These are phyloP conservation scores for Neodontobutis hainanensis DNA, from an alignment of 2,113 vertebrate species.

Conservation along the genomic window DNA sequence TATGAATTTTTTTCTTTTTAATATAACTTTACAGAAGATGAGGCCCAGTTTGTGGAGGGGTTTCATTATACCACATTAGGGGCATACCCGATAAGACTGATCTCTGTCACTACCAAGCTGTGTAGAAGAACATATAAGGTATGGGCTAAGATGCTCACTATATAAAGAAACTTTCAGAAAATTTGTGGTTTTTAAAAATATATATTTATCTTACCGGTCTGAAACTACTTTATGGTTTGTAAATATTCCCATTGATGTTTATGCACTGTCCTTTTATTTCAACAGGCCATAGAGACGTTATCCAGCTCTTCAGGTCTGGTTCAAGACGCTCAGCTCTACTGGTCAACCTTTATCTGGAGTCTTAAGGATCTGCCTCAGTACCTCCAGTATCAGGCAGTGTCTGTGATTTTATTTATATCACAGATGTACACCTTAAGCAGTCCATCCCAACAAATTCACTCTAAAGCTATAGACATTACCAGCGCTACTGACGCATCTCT, in stretches of 20 bases:
- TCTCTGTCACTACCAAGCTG: conserved; percentile 81
- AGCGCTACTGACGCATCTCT: conserved; percentile 81
- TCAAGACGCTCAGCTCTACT: conserved; percentile 81
- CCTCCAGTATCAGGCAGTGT: conserved; percentile 81
- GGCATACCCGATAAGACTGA: conserved; percentile 76
- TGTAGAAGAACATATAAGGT: conserved; percentile 79
- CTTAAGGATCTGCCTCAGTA: conserved; percentile 82
- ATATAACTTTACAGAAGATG: conserved; percentile 74
- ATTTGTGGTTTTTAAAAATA: too few species aligned
- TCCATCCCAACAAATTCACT: conserved; percentile 65
- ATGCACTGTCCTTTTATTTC: neutral
- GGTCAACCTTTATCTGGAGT: conserved; percentile 72
- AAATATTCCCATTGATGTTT: too few species aligned
- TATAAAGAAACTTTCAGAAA: too few species aligned
- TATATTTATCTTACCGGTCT: too few species aligned
- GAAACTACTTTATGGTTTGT: too few species aligned
- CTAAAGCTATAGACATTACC: conserved; percentile 73
- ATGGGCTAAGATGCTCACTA: conserved; percentile 36
- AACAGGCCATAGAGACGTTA: conserved; percentile 58
- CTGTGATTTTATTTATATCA: conserved; percentile 74
- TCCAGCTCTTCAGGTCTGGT: conserved; percentile 59
- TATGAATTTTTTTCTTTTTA: neutral
- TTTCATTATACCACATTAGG: conserved; percentile 75
- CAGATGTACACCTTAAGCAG: conserved; percentile 79
- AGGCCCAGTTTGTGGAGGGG: conserved; percentile 76